A percentile compares a stretch with the other conserved stretches of the same genome.
Evolutionary conservation across 2,797 vertebrate genomes (phyloP).

Genomic region (Betta splendens): DNA sequence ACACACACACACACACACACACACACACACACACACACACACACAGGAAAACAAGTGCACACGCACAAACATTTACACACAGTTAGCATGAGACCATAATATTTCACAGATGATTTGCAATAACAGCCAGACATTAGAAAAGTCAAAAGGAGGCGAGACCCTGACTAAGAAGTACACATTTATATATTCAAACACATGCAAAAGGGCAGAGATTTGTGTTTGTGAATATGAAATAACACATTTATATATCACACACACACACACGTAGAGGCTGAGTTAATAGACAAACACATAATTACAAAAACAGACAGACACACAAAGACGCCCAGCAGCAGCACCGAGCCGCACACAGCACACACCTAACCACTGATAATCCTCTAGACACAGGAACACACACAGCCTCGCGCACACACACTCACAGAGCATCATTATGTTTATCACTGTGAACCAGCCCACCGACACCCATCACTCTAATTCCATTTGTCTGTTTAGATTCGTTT

Average conservation of each 20-base stretch:
- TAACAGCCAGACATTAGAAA: conserved; percentile 31
- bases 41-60: conserved; percentile 44
- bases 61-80: conserved; percentile 12
- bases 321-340: conserved; percentile 83
- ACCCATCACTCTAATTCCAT: conserved; percentile 87
- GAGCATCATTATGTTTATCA: conserved; percentile 85
- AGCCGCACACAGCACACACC: conserved; percentile 80
- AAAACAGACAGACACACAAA: conserved; percentile 84
- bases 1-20: conserved; percentile 46
- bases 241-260: conserved; percentile 69
- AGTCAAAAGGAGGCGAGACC: conserved; percentile 52
- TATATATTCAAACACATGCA: conserved; percentile 47
- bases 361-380: conserved; percentile 83
- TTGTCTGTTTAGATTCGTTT: conserved; percentile 88
- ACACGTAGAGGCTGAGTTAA: conserved; percentile 74
- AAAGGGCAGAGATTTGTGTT: conserved; percentile 51
- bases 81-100: conserved; percentile 16
- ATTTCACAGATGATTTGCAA: conserved; percentile 25
- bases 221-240: conserved; percentile 67
- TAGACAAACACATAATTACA: conserved; percentile 84
- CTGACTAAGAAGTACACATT: conserved; percentile 41
- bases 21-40: conserved; percentile 12
- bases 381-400: conserved; percentile 70
- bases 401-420: conserved; percentile 66
- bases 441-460: conserved; percentile 83